Base-by-base conservation (phyloP, 1,140 invertebrate genomes). In the Homalodisca vitripennis region DNA sequence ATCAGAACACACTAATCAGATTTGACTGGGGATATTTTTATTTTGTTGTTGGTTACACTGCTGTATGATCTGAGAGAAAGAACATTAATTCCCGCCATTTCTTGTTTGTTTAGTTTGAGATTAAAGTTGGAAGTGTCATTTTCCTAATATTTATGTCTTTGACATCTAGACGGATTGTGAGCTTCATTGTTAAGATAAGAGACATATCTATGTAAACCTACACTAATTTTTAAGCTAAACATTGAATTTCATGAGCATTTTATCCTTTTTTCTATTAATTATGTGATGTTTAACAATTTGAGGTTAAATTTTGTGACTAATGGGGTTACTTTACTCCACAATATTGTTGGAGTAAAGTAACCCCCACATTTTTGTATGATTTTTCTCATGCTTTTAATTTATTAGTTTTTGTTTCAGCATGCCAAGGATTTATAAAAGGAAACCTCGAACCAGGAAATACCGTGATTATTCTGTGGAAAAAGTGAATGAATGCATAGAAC, bases 301-400 rank as follows among this genome's bases (percentile, higher is more conserved):
- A 41, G 34, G 34, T 41, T 41, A 41, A 10, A 41, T n/a, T n/a
- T n/a, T n/a, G n/a, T n/a, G n/a, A n/a, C n/a, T n/a, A n/a, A n/a
- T n/a, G n/a, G n/a, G n/a, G 41, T 41, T 17, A 47, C 70, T 71
- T 79, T 31, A 75, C 76, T 41, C 73, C 75, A 24, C n/a, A 69
- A 27, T 73, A 76, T 66, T 77, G 81, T 24, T 64, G 79, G 1
- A 82, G 81, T 71, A 81, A 77, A 71, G 79, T 82, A 70, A 77
- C 80, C 72, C 82, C 79, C 10, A 81, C 81, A 73, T 70, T 79
- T 12, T 71, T 66, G 0, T n/a, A n/a, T n/a, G n/a, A n/a, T n/a
- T n/a, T n/a, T n/a, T n/a, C 79, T 80, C 70, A 75, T 81, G 72
- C 68, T 67, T 12, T 76, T 78, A 73, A 69, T 12, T 67, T 75